Evolutionary conservation across 2,888 invertebrate genomes (phyloP).

Genomic region (Cheilosia grossa): DNA sequence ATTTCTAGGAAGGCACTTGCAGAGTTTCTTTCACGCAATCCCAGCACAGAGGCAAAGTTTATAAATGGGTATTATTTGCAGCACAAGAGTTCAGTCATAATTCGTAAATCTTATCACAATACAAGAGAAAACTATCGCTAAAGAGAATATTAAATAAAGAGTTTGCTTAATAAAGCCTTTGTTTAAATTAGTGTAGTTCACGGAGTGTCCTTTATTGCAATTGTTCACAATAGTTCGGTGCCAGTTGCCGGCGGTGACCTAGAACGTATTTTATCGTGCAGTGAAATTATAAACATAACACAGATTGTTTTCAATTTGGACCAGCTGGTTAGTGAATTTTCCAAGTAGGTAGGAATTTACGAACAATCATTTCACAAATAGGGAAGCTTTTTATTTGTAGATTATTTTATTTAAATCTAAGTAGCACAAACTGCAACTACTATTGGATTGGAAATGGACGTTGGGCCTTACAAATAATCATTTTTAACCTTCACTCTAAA

Average conservation of each 20-base stretch:
- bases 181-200: not conserved
- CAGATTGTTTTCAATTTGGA: not conserved
- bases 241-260: not conserved
- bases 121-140: not conserved
- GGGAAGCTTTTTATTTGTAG: not conserved
- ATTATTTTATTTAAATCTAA: too few relatives aligned
- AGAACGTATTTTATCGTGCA: not conserved
- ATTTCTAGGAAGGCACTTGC: constrained; percentile 36
- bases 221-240: not conserved
- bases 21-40: constrained; percentile 17
- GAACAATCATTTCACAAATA: not conserved
- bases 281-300: not conserved
- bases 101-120: constrained; percentile 29
- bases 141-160: constrained; percentile 2
- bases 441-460: too few relatives aligned
- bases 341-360: not conserved
- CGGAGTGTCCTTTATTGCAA: not conserved
- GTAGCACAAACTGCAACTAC: too few relatives aligned
- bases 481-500: too few relatives aligned
- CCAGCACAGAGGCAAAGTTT: constrained; percentile 22
- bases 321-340: not conserved
- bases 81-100: constrained; percentile 32
- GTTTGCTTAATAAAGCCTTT: not conserved
- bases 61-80: constrained; percentile 54
- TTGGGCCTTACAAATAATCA: too few relatives aligned